Percentiles rank a stretch among this genome's conserved stretches.
These are phyloP conservation scores for Tadarida brasiliensis DNA, from an alignment of 2,797 vertebrate species.

Conservation along the genomic window DNA sequence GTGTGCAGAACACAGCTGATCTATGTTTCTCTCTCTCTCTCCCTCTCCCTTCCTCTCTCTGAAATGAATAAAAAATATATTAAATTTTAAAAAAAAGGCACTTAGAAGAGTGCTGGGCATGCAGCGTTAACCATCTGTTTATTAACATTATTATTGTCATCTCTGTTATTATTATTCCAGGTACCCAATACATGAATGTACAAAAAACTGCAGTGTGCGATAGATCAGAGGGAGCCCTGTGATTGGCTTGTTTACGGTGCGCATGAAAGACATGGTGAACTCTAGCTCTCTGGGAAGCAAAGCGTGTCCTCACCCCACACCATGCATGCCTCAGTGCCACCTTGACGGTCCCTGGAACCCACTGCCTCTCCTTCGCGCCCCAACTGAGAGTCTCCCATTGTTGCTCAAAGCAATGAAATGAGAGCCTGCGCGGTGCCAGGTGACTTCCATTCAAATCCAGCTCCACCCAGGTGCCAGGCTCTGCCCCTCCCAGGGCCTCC, in stretches of 20 bases:
- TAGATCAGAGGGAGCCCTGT: not conserved
- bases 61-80: too few relatives aligned
- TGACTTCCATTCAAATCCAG: not conserved
- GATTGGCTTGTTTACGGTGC: not conserved
- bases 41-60: too few relatives aligned
- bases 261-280: not conserved
- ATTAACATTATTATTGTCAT: not conserved
- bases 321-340: not conserved
- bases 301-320: not conserved
- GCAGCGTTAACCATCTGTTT: not conserved
- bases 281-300: not conserved
- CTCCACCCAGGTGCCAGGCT: rapidly evolving
- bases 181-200: not conserved
- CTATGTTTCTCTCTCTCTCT: too few relatives aligned
- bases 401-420: not conserved
- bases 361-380: not conserved
- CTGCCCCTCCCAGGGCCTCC: not conserved
- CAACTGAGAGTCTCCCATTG: not conserved
- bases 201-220: not conserved
- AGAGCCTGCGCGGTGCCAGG: not conserved
- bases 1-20: too few relatives aligned
- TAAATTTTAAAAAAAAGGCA: too few relatives aligned
- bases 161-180: not conserved
- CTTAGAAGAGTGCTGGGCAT: not conserved
- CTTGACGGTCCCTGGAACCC: not conserved